Evolutionary conservation across 2,797 vertebrate species (phyloP), one percentile per base, ranked within the genome.

Genomic region (Gobionotothen gibberifrons): DNA sequence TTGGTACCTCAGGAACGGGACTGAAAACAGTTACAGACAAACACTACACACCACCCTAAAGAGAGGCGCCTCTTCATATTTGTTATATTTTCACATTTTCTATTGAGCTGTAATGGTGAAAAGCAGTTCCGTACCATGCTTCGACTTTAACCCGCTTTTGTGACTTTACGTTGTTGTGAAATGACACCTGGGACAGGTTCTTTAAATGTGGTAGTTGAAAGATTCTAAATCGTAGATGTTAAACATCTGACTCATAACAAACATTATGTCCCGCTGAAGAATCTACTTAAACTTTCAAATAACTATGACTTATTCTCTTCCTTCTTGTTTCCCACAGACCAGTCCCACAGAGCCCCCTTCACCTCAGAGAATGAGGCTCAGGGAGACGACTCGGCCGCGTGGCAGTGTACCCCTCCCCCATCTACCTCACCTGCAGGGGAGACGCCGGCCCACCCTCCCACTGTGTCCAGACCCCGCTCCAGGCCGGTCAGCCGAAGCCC

Each of bases 381-480:
- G 53, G 90, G 90, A 36, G 85, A 91, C 0, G 94, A 96, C 87
- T 94, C 95, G 62, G 95, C 93, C 66, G 94, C 92, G 75, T 96
- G 93, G 95, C 96, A 95, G 74, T 94, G 94, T 90, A 95, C 94
- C 83, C 78, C 89, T 56, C 81, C 90, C 52, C 95, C 95, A 94
- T 97, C 96, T 95, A 96, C 96, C 95, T 97, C 96, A 93, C 96
- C 94, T 85, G 95, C 95, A 78, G 96, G 93, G 82, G 95, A 95
- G 90, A 93, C 92, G 83, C 93, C 92, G 51, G 59, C 78, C 44
- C 86, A 74, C 29, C 83, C 84, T 22, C 64, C 89, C 4, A 53
- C 85, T 0, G 0, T 42, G 1, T 74, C 87, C 17, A 86, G 86
- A 78, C 84, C 84, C 43, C 79, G 68, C 81, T 92, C 95, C 85